Percentiles rank a stretch among this genome's conserved stretches.
Conservation (phyloP, 2,797 vertebrate genomes). For the Accipiter fasciatus region DNA sequence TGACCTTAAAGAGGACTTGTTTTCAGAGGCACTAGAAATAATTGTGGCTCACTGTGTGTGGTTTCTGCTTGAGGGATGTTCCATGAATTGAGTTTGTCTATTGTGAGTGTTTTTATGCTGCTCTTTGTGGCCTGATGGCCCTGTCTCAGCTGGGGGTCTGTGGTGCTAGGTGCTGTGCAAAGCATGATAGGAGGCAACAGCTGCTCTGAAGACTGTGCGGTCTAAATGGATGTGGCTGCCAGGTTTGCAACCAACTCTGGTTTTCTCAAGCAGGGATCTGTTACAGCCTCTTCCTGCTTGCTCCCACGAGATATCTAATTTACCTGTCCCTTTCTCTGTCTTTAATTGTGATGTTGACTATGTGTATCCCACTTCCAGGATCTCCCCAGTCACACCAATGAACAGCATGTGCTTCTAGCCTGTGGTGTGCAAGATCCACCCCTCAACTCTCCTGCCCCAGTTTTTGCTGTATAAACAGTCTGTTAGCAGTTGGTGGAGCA, state of each 20-base stretch:
- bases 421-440: not conserved
- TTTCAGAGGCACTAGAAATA: not conserved
- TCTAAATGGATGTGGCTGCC: not conserved
- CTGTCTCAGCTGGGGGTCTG: not conserved
- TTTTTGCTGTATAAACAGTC: not conserved
- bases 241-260: not conserved
- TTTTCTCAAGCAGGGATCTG: not conserved
- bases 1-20: not conserved
- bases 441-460: not conserved
- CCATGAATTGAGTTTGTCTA: not conserved
- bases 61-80: not conserved
- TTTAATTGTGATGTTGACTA: not conserved
- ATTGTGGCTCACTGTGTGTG: not conserved
- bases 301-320: not conserved
- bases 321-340: not conserved
- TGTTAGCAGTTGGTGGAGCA: not conserved
- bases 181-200: not conserved
- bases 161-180: not conserved
- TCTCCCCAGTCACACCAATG: not conserved
- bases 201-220: not conserved
- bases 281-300: not conserved
- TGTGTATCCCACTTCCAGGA: not conserved
- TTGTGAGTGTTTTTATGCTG: not conserved
- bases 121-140: not conserved
- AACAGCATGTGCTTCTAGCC: not conserved